Base-by-base conservation (phyloP, 2,888 invertebrate species). In the Zygaena filipendulae region DNA sequence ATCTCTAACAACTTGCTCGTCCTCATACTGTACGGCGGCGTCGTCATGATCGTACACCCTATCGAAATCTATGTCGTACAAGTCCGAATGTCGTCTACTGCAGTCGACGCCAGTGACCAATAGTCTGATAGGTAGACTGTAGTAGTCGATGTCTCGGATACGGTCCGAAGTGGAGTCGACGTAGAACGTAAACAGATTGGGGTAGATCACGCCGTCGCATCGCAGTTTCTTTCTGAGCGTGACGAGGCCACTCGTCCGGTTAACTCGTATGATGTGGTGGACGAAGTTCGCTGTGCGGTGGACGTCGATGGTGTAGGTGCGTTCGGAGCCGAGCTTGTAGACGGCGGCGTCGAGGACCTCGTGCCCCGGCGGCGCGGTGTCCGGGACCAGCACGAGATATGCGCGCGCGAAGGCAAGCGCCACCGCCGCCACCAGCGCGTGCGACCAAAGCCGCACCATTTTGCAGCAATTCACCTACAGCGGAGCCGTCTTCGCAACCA, bases 241-340 rank as follows among this genome's bases (percentile, higher is more conserved):
- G 31, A 92, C 88, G 40, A 87, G 84, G 9, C 92, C 93, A 38
- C 84, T 85, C 48, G 86, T 86, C 30, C 85, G 82, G 62, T 90
- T 87, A 32, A 94, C 91, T 45, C 84, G 77, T 30, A 93, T 82
- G 42, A 93, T 81, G 52, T 88, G 87, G 47, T 87, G 86, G 9
- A 93, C 92, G 66, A 91, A 92, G 59, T 87, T 86, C 1, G 92
- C 92, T 10, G 92, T 92, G 50, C 91, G 84, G 45, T 91, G 90
- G 28, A 84, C 83, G 59, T 92, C 91, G 40, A 91, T 88, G 58
- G 87, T 84, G 68, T 93, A 93, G 46, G 83, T 84, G 25, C 92
- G 81, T 50, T 90, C 88, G 7, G 91, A 91, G 42, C 91, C 91
- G 27, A 91, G 81, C 50, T 87, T 87, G 43, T 89, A 89, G 27